phyloP scores from a whole-genome alignment of 1,140 invertebrate genomes.

The Temnothorax longispinosus region DNA sequence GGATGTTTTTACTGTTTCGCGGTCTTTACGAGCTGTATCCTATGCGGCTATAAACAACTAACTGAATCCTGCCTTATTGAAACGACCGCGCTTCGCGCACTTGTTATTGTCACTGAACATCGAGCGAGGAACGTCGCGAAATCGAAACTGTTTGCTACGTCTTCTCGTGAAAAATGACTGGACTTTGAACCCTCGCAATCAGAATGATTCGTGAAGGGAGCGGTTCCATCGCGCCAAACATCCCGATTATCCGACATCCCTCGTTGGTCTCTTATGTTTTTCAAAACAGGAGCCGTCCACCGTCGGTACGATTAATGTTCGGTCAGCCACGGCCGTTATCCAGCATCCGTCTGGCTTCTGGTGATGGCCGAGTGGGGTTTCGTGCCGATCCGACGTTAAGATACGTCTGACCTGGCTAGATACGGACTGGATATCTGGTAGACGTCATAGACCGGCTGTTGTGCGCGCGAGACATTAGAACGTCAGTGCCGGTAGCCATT shows the following conservation, averaged over 20 bases:
- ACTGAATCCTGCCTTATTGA: constrained; percentile 19
- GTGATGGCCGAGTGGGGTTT: constrained; percentile 70
- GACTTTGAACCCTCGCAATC: constrained; percentile 12
- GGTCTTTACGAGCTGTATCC: constrained; percentile 28
- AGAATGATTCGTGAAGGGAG: constrained; percentile 32
- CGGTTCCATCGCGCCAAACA: constrained; percentile 31
- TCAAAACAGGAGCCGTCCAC: constrained; percentile 78
- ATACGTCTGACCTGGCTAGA: constrained; percentile 75
- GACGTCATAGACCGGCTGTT: constrained; percentile 73
- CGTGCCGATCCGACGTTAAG: constrained; percentile 79
- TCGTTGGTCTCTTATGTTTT: constrained; percentile 63
- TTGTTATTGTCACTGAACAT: constrained; percentile 1
- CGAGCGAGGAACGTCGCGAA: background rate
- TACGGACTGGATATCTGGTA: constrained; percentile 72
- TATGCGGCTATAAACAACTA: constrained; percentile 15
- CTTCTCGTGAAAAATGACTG: constrained; percentile 15
- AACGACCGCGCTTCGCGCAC: background rate
- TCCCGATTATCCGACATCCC: constrained; percentile 58
- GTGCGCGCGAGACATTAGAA: constrained; percentile 65
- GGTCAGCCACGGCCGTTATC: constrained; percentile 74
- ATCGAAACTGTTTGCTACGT: constrained; percentile 4
- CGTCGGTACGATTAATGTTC: constrained; percentile 80
- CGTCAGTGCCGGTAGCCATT: constrained; percentile 63
- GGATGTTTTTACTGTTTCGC: constrained; percentile 31
- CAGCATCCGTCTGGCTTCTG: constrained; percentile 73